A percentile compares a stretch with the other conserved stretches of the same genome.
Conservation (phyloP, 2,888 invertebrate species). For the Rhodophaea formosa region DNA sequence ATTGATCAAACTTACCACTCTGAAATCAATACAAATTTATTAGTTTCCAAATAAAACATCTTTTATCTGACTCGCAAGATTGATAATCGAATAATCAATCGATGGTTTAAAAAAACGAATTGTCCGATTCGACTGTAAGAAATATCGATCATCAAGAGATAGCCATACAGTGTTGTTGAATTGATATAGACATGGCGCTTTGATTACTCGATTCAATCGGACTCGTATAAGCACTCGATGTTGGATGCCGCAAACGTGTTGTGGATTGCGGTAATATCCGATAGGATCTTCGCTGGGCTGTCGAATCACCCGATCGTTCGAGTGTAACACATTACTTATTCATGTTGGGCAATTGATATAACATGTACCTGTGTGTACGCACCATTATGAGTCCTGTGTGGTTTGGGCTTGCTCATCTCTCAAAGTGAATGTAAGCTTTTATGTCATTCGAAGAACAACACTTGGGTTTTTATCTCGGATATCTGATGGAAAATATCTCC, state of each 20-base stretch:
- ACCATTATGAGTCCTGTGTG: slow-evolving; percentile 14
- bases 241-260: slow-evolving; percentile 52
- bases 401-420: slow-evolving; percentile 1
- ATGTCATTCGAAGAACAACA: background rate
- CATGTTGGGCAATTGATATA: slow-evolving; percentile 72
- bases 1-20: slow-evolving; percentile 45
- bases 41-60: slow-evolving; percentile 1
- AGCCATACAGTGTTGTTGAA: slow-evolving; percentile 69
- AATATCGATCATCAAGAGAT: slow-evolving; percentile 75
- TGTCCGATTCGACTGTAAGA: slow-evolving; percentile 66
- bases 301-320: slow-evolving; percentile 62
- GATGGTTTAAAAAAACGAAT: slow-evolving; percentile 39
- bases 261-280: slow-evolving; percentile 66
- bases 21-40: slow-evolving; percentile 23
- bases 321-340: slow-evolving; percentile 67
- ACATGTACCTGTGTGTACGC: slow-evolving; percentile 48
- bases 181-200: slow-evolving; percentile 76
- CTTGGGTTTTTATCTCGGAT: background rate
- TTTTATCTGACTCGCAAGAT: slow-evolving; percentile 31
- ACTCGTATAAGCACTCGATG: slow-evolving; percentile 57
- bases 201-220: slow-evolving; percentile 76
- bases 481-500: too few species aligned
- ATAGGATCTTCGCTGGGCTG: slow-evolving; percentile 71
- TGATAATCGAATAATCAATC: slow-evolving; percentile 31
- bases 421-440: slow-evolving; percentile 4